These are phyloP conservation scores for Branchellion lobata DNA, from an alignment of 2,888 invertebrate genomes.

Conservation along the genomic window DNA sequence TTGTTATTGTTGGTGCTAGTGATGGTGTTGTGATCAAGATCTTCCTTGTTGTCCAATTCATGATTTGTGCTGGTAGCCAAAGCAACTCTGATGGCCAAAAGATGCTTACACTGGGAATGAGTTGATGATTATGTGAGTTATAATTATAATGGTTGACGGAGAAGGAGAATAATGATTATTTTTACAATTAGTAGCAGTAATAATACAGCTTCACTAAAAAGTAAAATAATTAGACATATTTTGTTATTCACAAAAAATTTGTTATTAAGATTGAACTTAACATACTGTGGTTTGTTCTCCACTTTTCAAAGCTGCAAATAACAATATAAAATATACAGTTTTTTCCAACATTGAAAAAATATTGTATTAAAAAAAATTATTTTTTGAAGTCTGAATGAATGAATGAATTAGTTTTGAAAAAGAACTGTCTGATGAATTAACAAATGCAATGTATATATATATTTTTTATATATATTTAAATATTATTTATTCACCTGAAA, in stretches of 20 bases:
- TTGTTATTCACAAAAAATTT: neutral
- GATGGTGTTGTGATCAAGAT: neutral
- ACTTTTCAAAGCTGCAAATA: conserved; percentile 11
- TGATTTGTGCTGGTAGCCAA: neutral
- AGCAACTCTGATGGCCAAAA: neutral
- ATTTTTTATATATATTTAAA: neutral
- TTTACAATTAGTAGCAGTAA: neutral
- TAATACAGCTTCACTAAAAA: neutral
- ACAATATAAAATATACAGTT: neutral
- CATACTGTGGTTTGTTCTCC: neutral
- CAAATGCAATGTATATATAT: too few relatives aligned
- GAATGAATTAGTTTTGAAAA: too few relatives aligned
- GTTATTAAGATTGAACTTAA: neutral
- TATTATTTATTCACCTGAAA: neutral
- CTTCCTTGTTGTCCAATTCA: too few relatives aligned
- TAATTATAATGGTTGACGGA: too few relatives aligned
- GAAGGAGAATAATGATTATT: too few relatives aligned
- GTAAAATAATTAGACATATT: neutral
- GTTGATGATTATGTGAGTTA: neutral
- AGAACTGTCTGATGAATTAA: too few relatives aligned
- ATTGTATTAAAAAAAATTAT: too few relatives aligned
- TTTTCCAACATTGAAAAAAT: too few relatives aligned
- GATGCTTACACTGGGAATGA: neutral
- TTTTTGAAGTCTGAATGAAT: too few relatives aligned
- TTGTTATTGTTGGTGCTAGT: neutral